phyloP scores from a whole-genome alignment of 37 sponge, comb jelly and placozoan genomes.

The Chondrosia reniformis region DNA sequence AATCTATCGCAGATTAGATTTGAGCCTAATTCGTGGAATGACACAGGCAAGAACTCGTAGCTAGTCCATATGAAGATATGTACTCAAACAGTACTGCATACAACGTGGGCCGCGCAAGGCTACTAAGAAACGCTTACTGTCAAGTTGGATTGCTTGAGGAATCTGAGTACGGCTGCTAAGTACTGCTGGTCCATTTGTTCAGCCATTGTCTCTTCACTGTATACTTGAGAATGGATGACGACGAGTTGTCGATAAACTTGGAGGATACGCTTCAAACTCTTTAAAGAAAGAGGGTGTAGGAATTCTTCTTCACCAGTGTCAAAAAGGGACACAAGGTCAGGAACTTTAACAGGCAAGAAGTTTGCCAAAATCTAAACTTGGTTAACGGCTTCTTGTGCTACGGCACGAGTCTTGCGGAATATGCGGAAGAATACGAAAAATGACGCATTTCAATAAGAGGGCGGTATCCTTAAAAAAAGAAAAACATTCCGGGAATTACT shows the following conservation, averaged over 20 bases:
- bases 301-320: conserved; percentile 38
- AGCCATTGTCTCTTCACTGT: background rate
- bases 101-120: no score
- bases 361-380: background rate
- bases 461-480: no score
- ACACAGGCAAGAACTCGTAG: no score
- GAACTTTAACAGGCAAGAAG: conserved; percentile 7
- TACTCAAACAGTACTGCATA: no score
- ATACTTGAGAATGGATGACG: background rate
- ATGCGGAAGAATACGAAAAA: background rate
- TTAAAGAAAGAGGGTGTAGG: conserved; percentile 22
- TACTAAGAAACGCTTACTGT: conserved; percentile 59
- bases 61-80: no score
- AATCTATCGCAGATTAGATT: no score
- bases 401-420: background rate
- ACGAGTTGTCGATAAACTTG: conserved; percentile 16
- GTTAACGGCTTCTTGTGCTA: background rate
- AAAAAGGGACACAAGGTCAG: conserved; percentile 62
- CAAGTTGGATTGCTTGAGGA: conserved; percentile 62
- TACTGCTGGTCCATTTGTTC: background rate
- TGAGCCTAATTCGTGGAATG: no score
- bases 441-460: no score
- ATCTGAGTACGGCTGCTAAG: conserved; percentile 61
- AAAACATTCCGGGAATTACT: no score
- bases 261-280: conserved; percentile 1